A percentile compares a stretch with the other conserved stretches of the same genome.
Conservation (phyloP, 2,888 invertebrate species). For the Trimorus sp. region DNA sequence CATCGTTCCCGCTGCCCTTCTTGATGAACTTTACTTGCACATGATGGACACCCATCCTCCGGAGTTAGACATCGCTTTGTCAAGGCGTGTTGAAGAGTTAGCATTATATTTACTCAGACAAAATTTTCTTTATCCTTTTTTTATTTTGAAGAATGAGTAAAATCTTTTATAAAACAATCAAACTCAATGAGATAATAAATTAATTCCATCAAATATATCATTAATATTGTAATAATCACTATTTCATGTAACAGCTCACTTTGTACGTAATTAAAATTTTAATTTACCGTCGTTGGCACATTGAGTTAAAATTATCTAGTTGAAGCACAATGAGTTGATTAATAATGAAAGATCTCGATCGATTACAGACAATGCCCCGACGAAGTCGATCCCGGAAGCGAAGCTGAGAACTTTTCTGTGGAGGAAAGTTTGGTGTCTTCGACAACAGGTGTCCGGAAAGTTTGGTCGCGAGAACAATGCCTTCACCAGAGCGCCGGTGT, state of each 20-base stretch:
- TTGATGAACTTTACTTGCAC: slow-evolving; percentile 93
- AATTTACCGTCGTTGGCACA: too few relatives aligned
- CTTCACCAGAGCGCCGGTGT: slow-evolving; percentile 81
- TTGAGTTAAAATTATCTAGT: too few relatives aligned
- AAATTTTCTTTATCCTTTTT: not conserved
- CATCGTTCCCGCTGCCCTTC: slow-evolving; percentile 89
- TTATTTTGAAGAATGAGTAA: too few relatives aligned
- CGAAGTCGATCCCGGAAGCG: slow-evolving; percentile 78
- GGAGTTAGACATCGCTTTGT: slow-evolving; percentile 85
- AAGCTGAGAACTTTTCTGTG: slow-evolving; percentile 76
- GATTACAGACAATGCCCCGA: slow-evolving; percentile 77
- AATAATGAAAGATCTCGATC: not conserved
- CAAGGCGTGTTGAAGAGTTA: slow-evolving; percentile 81
- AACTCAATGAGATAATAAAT: too few relatives aligned
- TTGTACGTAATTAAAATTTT: too few relatives aligned
- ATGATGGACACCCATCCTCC: slow-evolving; percentile 93
- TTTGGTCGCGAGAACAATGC: slow-evolving; percentile 87
- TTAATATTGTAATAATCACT: too few relatives aligned
- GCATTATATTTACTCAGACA: slow-evolving; percentile 59
- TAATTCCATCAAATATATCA: not conserved
- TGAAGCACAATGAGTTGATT: too few relatives aligned
- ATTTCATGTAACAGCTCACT: too few relatives aligned
- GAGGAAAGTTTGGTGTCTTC: slow-evolving; percentile 74
- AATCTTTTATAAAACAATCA: too few relatives aligned
- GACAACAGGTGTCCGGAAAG: slow-evolving; percentile 66